phyloP scores from a whole-genome alignment of 2,113 vertebrate genomes.

The Tinamus guttatus region DNA sequence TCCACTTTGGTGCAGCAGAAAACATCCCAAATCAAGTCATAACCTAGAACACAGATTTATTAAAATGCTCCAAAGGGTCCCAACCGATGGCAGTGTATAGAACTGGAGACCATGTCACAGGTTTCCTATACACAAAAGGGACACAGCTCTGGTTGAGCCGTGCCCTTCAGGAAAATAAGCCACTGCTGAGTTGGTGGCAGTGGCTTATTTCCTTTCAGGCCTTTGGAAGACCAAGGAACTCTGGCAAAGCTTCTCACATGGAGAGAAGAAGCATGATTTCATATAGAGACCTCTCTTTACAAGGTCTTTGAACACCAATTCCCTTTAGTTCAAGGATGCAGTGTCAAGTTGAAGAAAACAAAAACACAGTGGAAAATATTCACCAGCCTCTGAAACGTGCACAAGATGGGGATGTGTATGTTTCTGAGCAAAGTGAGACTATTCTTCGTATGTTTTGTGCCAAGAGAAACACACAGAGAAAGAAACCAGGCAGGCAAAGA shows the following conservation, averaged over 20 bases:
- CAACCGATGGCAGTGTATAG: neutral
- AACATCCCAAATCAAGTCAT: neutral
- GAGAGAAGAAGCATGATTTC: neutral
- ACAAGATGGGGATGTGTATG: neutral
- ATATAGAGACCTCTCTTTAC: neutral
- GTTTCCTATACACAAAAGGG: neutral
- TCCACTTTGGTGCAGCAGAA: neutral
- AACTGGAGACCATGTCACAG: neutral
- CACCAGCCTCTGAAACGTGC: neutral
- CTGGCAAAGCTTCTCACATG: neutral
- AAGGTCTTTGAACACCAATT: neutral
- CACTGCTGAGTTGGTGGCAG: neutral
- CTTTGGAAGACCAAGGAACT: neutral
- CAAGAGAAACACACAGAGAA: neutral
- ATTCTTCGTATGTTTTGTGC: neutral
- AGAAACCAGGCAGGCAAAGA: slow-evolving; percentile 25
- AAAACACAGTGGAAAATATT: neutral
- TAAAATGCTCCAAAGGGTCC: neutral
- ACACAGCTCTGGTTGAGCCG: neutral
- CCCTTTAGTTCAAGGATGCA: neutral
- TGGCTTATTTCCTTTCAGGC: neutral
- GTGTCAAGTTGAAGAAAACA: neutral
- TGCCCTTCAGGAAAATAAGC: neutral
- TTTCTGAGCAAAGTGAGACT: neutral
- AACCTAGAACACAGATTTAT: neutral